These are phyloP conservation scores for Bufotes viridis DNA, from an alignment of 2,797 vertebrate genomes.

Conservation along the genomic window DNA sequence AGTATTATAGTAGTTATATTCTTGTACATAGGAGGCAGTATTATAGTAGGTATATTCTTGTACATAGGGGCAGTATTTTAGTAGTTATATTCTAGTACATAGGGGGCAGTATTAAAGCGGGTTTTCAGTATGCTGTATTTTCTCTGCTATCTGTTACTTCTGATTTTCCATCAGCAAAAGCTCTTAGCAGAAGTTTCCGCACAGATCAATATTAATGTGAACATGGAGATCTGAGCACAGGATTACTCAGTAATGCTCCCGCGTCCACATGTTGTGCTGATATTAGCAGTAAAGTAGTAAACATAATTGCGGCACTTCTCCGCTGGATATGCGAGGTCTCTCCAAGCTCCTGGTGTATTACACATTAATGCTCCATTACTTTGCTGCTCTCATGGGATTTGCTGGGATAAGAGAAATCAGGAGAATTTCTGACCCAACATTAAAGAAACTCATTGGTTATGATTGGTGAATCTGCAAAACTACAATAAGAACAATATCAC, in stretches of 20 bases:
- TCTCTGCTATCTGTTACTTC: not conserved
- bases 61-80: too few relatives aligned
- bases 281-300: slow-evolving; percentile 19
- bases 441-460: not conserved
- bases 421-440: slow-evolving; percentile 27
- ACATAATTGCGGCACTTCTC: slow-evolving; percentile 17
- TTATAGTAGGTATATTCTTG: too few relatives aligned
- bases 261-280: not conserved
- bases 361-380: slow-evolving; percentile 27
- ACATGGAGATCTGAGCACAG: not conserved
- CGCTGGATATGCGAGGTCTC: not conserved
- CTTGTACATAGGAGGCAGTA: too few relatives aligned
- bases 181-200: not conserved
- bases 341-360: slow-evolving; percentile 20
- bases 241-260: slow-evolving; percentile 8
- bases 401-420: slow-evolving; percentile 36
- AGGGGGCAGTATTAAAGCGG: too few relatives aligned
- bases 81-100: too few relatives aligned
- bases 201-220: slow-evolving; percentile 38
- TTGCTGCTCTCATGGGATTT: slow-evolving; percentile 11
- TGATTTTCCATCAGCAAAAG: not conserved
- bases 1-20: too few relatives aligned
- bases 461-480: not conserved
- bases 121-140: not conserved
- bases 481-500: not conserved